phyloP scores from a whole-genome alignment of 1,140 invertebrate species.

The Ctenoplectra terminalis region DNA sequence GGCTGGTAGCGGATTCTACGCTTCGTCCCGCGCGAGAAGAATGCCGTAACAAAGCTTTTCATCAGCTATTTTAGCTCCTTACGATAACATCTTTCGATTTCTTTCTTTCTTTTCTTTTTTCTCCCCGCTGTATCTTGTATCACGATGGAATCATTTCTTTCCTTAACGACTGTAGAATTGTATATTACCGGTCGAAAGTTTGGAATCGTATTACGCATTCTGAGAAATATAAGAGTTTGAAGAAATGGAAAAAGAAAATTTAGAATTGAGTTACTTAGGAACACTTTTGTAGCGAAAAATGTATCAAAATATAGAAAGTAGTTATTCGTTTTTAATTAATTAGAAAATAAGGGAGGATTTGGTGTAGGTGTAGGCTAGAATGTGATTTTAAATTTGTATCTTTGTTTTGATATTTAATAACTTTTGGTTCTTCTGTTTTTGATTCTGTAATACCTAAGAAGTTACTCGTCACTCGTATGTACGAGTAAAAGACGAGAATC shows the following conservation, averaged over 20 bases:
- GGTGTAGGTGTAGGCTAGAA: too few species aligned
- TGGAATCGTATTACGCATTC: too few species aligned
- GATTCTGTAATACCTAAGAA: neutral
- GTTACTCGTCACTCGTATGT: neutral
- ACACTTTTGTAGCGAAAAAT: too few species aligned
- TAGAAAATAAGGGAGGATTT: too few species aligned
- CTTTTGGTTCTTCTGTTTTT: neutral
- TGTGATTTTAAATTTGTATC: too few species aligned
- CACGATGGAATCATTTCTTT: neutral
- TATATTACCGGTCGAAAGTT: too few species aligned
- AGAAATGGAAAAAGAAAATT: too few species aligned
- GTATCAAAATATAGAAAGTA: too few species aligned
- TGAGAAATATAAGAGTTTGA: too few species aligned
- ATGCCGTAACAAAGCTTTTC: constrained; percentile 31
- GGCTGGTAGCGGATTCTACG: constrained; percentile 50
- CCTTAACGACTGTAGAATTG: neutral
- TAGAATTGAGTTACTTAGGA: too few species aligned
- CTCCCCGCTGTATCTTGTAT: neutral
- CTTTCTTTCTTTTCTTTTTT: neutral
- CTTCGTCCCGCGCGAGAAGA: constrained; percentile 10
- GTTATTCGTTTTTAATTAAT: too few species aligned
- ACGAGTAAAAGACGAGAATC: neutral
- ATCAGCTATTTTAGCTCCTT: constrained; percentile 27
- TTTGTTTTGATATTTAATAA: too few species aligned
- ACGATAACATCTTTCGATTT: constrained; percentile 5